Base-by-base conservation (phyloP, 2,888 invertebrate genomes). In the Trimorus sp. region DNA sequence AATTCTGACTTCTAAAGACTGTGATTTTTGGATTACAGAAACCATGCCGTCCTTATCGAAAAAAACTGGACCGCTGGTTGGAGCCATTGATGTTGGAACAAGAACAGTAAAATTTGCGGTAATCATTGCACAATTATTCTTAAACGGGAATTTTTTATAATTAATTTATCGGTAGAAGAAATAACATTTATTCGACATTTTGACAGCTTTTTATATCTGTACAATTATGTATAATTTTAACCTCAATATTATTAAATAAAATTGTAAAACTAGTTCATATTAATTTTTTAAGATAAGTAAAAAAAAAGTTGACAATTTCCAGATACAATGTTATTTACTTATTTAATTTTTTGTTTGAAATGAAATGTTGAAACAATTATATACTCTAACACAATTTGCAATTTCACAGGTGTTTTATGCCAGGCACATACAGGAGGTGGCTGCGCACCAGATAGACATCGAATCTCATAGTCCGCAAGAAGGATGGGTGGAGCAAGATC, bases 81-180 rank as follows among this genome's bases (percentile, higher is more conserved):
- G 97, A 15, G 98, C 98, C 42, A 96, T 99, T 79, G 98, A 99
- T 90, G 98, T 98, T 90, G 98, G 99, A 83, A 98, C 99, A n/a
- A 96, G 97, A 87, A 97, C 97, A 56, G 95, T 96, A 60, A 93
- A 97, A 87, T 97, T 98, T 93, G 94, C 97, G 92, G 96, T 97
- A 91, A 93, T 26, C 94, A 11, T 51, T 45, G 2, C 45, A 45
- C 9, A 45, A 45, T 26, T 26, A 26, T 26, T 26, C 26, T 26
- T 4, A 45, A n/a, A 45, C 1, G 14, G 11, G 11, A 51, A 7
- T 8, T 7, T 12, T 6, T 4, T 4, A 45, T 45, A 3, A 45
- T 12, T 12, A 45, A 45, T 45, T 6, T 45, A n/a, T 45, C n/a
- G n/a, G 2, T 45, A 12, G 45, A 12, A 45, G n/a, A 45, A 45